These are phyloP conservation scores for Macrobrachium nipponense DNA, from an alignment of 1,140 invertebrate genomes.

Conservation along the genomic window DNA sequence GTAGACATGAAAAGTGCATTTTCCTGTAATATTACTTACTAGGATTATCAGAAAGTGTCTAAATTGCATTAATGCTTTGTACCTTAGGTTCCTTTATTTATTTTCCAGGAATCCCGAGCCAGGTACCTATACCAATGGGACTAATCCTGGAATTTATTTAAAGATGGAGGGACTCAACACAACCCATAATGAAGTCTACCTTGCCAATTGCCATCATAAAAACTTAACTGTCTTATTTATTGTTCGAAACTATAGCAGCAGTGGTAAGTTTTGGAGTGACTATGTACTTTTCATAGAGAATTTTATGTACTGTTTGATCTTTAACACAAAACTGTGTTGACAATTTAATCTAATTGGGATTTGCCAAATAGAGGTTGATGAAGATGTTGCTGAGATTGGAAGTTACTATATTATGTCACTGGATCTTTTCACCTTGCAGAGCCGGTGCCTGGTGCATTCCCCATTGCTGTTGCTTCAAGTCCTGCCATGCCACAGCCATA, in stretches of 20 bases:
- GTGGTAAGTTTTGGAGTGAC: slow-evolving; percentile 31
- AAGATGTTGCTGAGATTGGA: too few species aligned
- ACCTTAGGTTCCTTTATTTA: neutral
- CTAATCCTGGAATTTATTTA: slow-evolving; percentile 76
- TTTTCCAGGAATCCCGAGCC: slow-evolving; percentile 64
- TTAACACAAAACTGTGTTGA: too few species aligned
- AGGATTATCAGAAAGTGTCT: too few species aligned
- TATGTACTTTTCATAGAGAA: neutral
- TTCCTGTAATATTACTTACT: too few species aligned
- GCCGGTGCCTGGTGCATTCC: slow-evolving; percentile 78
- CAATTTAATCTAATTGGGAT: neutral
- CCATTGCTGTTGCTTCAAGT: slow-evolving; percentile 70
- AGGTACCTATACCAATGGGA: slow-evolving; percentile 70
- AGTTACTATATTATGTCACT: too few species aligned
- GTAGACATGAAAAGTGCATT: too few species aligned
- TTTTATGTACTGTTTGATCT: neutral
- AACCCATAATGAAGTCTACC: slow-evolving; percentile 30
- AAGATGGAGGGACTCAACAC: slow-evolving; percentile 28
- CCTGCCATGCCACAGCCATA: slow-evolving; percentile 70
- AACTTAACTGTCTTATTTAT: slow-evolving; percentile 54
- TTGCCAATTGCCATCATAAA: slow-evolving; percentile 44
- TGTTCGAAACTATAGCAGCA: slow-evolving; percentile 50
- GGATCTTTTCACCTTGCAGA: slow-evolving; percentile 69
- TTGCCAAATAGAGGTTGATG: neutral
- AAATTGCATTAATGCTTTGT: neutral